A percentile compares a stretch with the other conserved stretches of the same genome.
Conservation (phyloP, 2,888 invertebrate genomes). For the Drosophila engyochracea region DNA sequence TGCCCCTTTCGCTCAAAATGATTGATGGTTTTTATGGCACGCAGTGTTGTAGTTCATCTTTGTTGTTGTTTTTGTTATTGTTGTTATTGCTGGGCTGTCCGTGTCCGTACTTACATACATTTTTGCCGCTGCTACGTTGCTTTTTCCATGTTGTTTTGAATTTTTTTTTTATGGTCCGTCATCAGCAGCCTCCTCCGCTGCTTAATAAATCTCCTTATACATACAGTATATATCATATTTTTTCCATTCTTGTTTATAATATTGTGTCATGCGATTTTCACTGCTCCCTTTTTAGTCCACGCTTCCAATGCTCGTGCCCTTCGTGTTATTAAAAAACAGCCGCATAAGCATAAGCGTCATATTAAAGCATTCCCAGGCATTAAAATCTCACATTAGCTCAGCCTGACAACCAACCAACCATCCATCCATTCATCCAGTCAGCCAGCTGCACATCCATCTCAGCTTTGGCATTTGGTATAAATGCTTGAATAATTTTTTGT, state of each 20-base stretch:
- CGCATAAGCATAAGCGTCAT: constrained; percentile 62
- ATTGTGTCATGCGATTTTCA: constrained; percentile 79
- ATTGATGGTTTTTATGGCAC: constrained; percentile 79
- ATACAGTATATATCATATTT: constrained; percentile 41
- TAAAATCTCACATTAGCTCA: constrained; percentile 73
- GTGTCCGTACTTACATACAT: constrained; percentile 46
- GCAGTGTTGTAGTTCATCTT: constrained; percentile 57
- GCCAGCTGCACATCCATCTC: constrained; percentile 64
- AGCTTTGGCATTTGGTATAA: constrained; percentile 75
- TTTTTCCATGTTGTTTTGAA: constrained; percentile 66
- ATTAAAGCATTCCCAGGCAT: constrained; percentile 79
- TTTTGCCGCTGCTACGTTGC: constrained; percentile 43
- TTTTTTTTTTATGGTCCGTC: constrained; percentile 77
- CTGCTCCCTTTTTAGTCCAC: constrained; percentile 37
- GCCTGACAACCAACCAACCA: constrained; percentile 54
- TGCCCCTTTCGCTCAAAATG: constrained; percentile 80
- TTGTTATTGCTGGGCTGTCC: constrained; percentile 53
- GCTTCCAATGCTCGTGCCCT: constrained; percentile 55
- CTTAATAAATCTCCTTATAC: constrained; percentile 78
- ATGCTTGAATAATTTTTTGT: constrained; percentile 76
- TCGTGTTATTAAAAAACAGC: constrained; percentile 73
- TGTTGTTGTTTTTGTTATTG: constrained; percentile 15
- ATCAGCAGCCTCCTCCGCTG: constrained; percentile 66
- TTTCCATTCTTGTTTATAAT: constrained; percentile 79
- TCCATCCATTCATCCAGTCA: constrained; percentile 39